A percentile compares a stretch with the other conserved stretches of the same genome.
These are phyloP conservation scores for Anoplopoma fimbria DNA, from an alignment of 2,113 vertebrate species.

Conservation along the genomic window DNA sequence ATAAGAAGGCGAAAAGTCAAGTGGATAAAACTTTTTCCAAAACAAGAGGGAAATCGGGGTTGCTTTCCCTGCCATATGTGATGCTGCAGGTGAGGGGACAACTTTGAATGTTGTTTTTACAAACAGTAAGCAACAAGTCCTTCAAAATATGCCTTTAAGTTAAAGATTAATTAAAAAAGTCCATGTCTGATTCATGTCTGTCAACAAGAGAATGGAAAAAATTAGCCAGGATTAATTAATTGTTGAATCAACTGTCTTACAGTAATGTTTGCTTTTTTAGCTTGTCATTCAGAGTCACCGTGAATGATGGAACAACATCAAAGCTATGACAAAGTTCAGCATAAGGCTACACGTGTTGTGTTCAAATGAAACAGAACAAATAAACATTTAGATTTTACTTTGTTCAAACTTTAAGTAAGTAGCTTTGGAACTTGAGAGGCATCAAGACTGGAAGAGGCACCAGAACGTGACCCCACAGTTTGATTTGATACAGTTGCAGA, in stretches of 20 bases:
- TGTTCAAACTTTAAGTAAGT: neutral
- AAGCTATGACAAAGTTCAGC: neutral
- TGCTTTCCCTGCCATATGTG: neutral
- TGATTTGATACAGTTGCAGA: conserved; percentile 47
- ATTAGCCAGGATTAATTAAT: neutral
- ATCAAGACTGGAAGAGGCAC: neutral
- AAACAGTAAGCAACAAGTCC: neutral
- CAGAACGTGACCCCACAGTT: conserved; percentile 16
- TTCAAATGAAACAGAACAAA: neutral
- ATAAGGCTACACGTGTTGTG: neutral
- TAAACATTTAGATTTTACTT: neutral
- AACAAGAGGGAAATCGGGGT: neutral
- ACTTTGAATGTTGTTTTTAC: neutral
- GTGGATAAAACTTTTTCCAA: neutral
- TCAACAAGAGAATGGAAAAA: neutral
- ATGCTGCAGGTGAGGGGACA: neutral
- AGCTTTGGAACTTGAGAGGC: neutral
- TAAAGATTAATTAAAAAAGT: neutral
- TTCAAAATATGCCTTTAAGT: neutral
- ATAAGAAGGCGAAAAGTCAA: too few relatives aligned
- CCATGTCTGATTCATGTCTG: neutral
- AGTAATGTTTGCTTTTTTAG: too few relatives aligned
- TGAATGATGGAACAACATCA: neutral
- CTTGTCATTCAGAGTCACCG: too few relatives aligned
- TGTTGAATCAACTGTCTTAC: neutral